A percentile compares a stretch with the other conserved stretches of the same genome.
Conservation (phyloP, 2,113 vertebrate species). For the Brienomyrus brachyistius region DNA sequence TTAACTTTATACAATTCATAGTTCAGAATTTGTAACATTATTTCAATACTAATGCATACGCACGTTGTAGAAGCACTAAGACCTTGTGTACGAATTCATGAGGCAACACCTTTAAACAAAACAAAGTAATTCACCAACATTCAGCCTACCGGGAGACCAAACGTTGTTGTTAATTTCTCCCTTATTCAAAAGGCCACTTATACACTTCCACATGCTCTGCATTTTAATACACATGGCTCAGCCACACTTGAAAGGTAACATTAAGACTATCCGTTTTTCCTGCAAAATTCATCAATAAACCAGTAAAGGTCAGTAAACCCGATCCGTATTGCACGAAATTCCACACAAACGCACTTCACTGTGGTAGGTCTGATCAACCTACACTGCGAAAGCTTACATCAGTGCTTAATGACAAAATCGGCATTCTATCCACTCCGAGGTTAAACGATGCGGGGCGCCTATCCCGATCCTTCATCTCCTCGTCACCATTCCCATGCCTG, state of each 20-base stretch:
- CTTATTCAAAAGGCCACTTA: not conserved
- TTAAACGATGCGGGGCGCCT: not conserved
- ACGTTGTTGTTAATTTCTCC: not conserved
- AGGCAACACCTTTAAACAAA: not conserved
- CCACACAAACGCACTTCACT: not conserved
- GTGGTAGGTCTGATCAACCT: not conserved
- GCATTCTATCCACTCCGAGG: not conserved
- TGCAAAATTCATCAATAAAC: not conserved
- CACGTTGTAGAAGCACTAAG: conserved; percentile 28
- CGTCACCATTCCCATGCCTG: not conserved
- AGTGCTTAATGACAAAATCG: not conserved
- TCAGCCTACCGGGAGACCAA: not conserved
- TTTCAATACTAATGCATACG: not conserved
- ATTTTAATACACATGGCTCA: not conserved
- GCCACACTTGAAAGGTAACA: not conserved
- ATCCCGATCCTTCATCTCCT: not conserved
- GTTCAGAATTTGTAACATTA: not conserved
- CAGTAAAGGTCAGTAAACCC: not conserved
- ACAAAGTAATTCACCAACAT: not conserved
- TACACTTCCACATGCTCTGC: not conserved
- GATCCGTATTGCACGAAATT: not conserved
- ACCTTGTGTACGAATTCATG: not conserved
- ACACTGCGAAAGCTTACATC: not conserved
- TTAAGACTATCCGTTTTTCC: not conserved
- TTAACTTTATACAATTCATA: not conserved